phyloP scores from a whole-genome alignment of 2,888 invertebrate genomes.

The Diadegma fenestrale region DNA sequence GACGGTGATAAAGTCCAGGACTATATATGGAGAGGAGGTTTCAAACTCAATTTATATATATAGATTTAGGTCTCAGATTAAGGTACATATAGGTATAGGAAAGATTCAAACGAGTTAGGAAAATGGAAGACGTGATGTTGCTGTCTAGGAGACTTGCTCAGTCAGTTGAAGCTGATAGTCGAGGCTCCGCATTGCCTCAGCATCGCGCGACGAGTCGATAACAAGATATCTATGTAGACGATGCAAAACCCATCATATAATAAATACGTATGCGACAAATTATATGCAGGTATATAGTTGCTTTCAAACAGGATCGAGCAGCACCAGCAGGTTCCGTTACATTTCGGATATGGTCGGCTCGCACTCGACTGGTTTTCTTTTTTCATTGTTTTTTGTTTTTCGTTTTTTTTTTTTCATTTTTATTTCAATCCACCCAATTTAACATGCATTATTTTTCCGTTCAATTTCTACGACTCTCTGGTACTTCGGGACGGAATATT shows the following conservation, averaged over 20 bases:
- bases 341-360: slow-evolving; percentile 65
- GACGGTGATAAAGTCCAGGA: slow-evolving; percentile 22
- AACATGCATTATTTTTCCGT: slow-evolving; percentile 28
- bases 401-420: too few species aligned
- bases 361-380: slow-evolving; percentile 65
- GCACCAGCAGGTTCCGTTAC: slow-evolving; percentile 67
- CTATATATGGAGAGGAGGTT: slow-evolving; percentile 20
- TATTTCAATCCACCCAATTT: slow-evolving; percentile 5
- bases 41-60: neutral
- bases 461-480: slow-evolving; percentile 32
- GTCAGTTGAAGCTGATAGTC: slow-evolving; percentile 39
- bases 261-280: slow-evolving; percentile 61
- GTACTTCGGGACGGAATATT: slow-evolving; percentile 39
- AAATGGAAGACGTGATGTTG: slow-evolving; percentile 57
- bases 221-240: slow-evolving; percentile 61
- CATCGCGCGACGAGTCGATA: slow-evolving; percentile 50
- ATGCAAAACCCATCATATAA: slow-evolving; percentile 62
- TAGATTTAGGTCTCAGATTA: neutral
- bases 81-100: slow-evolving; percentile 18
- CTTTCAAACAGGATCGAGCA: slow-evolving; percentile 63
- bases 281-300: slow-evolving; percentile 63
- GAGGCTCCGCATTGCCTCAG: slow-evolving; percentile 13
- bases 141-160: slow-evolving; percentile 32
- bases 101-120: slow-evolving; percentile 52
- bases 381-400: slow-evolving; percentile 12